Evolutionary conservation across 2,113 vertebrate species (phyloP), one percentile per base, ranked within the genome.

Genomic region (Pimephales promelas): DNA sequence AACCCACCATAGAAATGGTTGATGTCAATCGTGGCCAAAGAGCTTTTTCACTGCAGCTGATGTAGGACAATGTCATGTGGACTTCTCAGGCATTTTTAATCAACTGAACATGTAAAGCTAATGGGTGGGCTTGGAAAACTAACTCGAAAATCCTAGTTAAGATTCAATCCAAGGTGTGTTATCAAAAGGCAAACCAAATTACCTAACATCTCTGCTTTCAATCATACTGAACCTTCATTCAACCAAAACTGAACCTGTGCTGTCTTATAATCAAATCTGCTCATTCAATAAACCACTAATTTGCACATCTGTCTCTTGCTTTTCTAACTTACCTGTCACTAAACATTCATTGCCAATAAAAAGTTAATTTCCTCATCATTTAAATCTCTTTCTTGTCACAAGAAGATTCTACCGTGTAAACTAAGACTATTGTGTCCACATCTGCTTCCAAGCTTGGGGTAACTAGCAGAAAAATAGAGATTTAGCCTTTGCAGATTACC

Each of bases 401-500:
- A 83, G 61, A 76, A 16, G 72, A 75, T 43, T 64, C 72, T 70
- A 36, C 74, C 10, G 31, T 47, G 57, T 62, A 31, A 70, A 47
- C 61, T 26, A 56, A 40, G 40, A 75, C 81, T 18, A 73, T 76
- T 34, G 68, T 81, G 56, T 86, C 83, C 81, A 68, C 82, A 85
- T 87, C 83, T 87, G 82, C 81, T 64, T 31, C 66, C 68, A 76
- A 52, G 70, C 81, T 87, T 80, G 56, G 71, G 81, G 85, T 86
- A 86, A 85, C 62, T 84, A 59, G 81, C 83, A 83, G 54, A 47
- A 24, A 76, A 75, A 82, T 84, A 85, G 54, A 2, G 74, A 82
- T 79, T 79, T 85, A 72, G 61, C 81, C 80, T 49, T 59, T 88
- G 83, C 86, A 87, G 86, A 90, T 87, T 88, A 89, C 79, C 81